Conservation (phyloP, 1,140 invertebrate species). For the Rhagoletis zephyria region DNA sequence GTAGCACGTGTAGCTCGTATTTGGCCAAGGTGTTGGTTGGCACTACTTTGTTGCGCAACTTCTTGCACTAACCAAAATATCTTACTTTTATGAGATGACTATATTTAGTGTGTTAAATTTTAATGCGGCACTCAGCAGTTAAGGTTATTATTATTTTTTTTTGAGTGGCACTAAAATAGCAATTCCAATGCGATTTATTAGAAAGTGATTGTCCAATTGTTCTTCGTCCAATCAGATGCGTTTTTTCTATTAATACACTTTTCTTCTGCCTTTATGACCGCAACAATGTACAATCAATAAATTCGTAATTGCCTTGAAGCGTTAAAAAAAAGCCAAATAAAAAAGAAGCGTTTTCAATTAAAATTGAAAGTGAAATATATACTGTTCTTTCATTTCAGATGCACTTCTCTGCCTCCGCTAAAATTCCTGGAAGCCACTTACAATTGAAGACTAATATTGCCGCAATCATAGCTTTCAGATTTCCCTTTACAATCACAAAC, state of each 20-base stretch:
- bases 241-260: no score
- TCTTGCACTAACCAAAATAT: not conserved
- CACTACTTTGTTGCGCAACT: not conserved
- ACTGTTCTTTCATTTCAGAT: not conserved
- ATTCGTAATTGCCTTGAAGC: no score
- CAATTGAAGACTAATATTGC: not conserved
- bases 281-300: not conserved
- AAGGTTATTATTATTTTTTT: no score
- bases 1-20: no score
- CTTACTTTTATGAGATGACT: not conserved
- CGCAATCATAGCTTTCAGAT: not conserved
- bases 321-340: no score
- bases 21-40: not conserved
- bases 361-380: not conserved
- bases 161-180: not conserved
- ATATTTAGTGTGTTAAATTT: not conserved
- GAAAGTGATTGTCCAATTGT: not conserved
- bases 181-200: not conserved
- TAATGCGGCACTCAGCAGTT: no score
- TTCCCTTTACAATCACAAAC: constrained; percentile 18
- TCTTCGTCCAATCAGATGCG: no score
- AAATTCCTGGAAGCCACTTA: not conserved
- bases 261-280: not conserved
- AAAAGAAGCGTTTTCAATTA: not conserved
- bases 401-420: not conserved